These are phyloP conservation scores for Berghia stephanieae DNA, from an alignment of 1,140 invertebrate genomes.

Conservation along the genomic window DNA sequence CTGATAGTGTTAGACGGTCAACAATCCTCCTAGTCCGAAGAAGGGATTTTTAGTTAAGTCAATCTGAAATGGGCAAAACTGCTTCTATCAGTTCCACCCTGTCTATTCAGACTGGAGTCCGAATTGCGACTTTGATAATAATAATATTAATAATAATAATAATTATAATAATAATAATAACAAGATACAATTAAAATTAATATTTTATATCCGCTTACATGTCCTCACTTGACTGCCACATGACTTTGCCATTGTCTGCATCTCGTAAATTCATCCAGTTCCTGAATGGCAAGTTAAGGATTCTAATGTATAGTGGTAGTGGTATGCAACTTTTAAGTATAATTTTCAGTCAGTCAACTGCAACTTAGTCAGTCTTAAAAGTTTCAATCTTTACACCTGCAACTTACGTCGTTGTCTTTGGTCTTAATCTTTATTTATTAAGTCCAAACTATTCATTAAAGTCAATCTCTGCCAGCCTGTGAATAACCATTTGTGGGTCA, in stretches of 20 bases:
- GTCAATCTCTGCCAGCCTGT: not conserved
- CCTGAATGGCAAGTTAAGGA: conserved; percentile 67
- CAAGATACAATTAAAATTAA: not conserved
- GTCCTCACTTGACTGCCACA: conserved; percentile 98
- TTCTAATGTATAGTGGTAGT: too few relatives aligned
- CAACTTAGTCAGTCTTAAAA: not conserved
- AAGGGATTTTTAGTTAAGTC: too few relatives aligned
- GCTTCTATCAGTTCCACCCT: too few relatives aligned
- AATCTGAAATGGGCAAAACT: too few relatives aligned
- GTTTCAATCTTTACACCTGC: not conserved
- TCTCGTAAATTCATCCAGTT: conserved; percentile 99
- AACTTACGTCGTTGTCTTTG: not conserved
- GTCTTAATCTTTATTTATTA: not conserved
- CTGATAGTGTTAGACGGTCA: too few relatives aligned
- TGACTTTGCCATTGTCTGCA: conserved; percentile 92
- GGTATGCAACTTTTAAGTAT: too few relatives aligned
- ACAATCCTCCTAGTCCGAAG: too few relatives aligned
- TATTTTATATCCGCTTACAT: conserved; percentile 86
- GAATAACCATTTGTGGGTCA: too few relatives aligned
- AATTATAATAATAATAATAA: not conserved
- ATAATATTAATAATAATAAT: not conserved
- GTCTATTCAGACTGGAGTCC: too few relatives aligned
- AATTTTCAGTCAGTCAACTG: not conserved
- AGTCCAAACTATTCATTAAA: not conserved
- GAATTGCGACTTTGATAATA: too few relatives aligned